phyloP scores from a whole-genome alignment of 2,888 invertebrate genomes.

The Apamea anceps region DNA sequence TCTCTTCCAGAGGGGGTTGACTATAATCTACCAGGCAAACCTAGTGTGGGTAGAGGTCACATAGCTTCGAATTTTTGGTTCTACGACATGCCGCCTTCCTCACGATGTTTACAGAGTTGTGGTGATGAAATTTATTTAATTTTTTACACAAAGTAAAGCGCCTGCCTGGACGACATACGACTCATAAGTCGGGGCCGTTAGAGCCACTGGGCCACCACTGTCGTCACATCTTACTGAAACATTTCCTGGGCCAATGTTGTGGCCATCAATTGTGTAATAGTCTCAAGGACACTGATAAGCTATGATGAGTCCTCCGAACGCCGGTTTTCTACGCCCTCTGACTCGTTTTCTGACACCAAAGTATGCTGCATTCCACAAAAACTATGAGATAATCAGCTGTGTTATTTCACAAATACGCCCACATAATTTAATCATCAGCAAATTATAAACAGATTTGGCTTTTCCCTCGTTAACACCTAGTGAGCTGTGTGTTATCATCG shows the following conservation, averaged over 20 bases:
- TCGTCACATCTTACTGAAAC: background rate
- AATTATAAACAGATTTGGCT: slow-evolving; percentile 24
- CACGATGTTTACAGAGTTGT: background rate
- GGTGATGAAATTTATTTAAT: background rate
- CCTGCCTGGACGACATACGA: background rate
- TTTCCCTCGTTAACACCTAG: slow-evolving; percentile 31
- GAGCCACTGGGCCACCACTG: background rate
- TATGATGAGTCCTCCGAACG: background rate
- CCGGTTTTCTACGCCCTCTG: background rate
- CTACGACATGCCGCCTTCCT: background rate
- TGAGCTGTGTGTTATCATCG: slow-evolving; percentile 8
- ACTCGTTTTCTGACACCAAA: slow-evolving; percentile 4
- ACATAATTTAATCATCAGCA: slow-evolving; percentile 23
- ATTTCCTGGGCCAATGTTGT: background rate
- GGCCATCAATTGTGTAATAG: background rate
- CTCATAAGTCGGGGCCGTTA: background rate
- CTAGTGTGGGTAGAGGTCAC: no score
- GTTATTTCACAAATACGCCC: slow-evolving; percentile 31
- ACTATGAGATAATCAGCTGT: slow-evolving; percentile 36
- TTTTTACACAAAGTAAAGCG: background rate
- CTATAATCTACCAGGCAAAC: background rate
- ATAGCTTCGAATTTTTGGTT: background rate
- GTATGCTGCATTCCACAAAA: slow-evolving; percentile 20
- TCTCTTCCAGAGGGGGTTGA: background rate
- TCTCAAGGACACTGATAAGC: background rate